These are phyloP conservation scores for Furcifer pardalis DNA, from an alignment of 2,797 vertebrate genomes.

Conservation along the genomic window DNA sequence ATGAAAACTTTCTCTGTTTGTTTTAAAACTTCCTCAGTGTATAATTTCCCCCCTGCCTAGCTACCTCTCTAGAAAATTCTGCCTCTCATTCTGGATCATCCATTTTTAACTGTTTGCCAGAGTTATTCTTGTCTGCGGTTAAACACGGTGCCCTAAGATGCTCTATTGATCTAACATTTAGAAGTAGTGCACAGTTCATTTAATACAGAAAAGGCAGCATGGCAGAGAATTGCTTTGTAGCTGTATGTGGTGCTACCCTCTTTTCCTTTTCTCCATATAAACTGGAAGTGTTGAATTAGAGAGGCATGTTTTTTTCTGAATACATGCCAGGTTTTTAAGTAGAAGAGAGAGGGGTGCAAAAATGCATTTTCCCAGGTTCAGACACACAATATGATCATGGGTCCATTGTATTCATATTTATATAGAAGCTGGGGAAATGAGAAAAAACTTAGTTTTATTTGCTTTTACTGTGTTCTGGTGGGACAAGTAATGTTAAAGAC, in stretches of 20 bases:
- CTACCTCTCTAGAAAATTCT: neutral
- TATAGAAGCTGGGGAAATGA: neutral
- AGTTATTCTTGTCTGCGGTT: neutral
- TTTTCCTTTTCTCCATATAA: neutral
- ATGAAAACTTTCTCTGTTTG: neutral
- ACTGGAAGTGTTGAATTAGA: neutral
- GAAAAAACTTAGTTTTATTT: neutral
- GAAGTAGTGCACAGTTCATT: neutral
- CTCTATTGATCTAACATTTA: slow-evolving; percentile 6
- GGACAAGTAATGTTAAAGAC: neutral
- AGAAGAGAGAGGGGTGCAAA: neutral
- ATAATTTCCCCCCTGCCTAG: neutral
- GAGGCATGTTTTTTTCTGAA: neutral
- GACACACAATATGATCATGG: neutral
- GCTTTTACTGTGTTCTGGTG: neutral
- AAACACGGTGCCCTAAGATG: neutral
- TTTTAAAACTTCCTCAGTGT: neutral
- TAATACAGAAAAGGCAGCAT: neutral
- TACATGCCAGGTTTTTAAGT: neutral
- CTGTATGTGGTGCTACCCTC: neutral
- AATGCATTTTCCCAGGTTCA: neutral
- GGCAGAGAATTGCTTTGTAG: neutral
- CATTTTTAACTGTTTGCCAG: neutral
- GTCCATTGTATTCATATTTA: neutral
- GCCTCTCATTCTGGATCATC: neutral